A percentile compares a stretch with the other conserved stretches of the same genome.
phyloP scores from a whole-genome alignment of 1,140 invertebrate genomes.

The Drosophila pruinosa region DNA sequence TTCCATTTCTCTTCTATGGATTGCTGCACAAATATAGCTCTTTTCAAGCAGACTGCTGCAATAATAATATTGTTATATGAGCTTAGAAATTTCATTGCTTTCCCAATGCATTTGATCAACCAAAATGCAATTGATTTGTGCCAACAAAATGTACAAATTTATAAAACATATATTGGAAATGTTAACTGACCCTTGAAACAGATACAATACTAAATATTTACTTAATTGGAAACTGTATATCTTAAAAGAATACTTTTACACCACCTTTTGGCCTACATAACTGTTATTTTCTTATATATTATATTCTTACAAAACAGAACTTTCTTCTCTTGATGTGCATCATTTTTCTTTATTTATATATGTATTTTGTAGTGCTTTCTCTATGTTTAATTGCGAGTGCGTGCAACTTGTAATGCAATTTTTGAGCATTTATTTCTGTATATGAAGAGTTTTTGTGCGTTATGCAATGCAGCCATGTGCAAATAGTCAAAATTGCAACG shows the following conservation, averaged over 20 bases:
- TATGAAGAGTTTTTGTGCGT: constrained; percentile 19
- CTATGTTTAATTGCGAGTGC: constrained; percentile 3
- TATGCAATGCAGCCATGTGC: constrained; percentile 9
- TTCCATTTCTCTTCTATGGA: constrained; percentile 32
- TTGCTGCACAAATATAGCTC: constrained; percentile 10
- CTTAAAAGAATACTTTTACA: not conserved
- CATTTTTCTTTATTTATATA: constrained; percentile 18
- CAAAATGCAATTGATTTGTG: not conserved
- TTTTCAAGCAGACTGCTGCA: not conserved
- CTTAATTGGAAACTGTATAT: not conserved
- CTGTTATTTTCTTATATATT: not conserved
- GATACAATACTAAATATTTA: not conserved
- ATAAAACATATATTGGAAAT: not conserved
- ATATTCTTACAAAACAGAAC: not conserved
- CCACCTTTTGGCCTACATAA: not conserved
- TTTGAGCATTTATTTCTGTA: constrained; percentile 29
- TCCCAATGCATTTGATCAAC: not conserved
- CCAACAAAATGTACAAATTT: not conserved
- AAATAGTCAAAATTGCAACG: constrained; percentile 31
- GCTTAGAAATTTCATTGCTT: constrained; percentile 4
- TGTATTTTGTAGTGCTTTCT: not conserved
- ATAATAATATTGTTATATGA: constrained; percentile 15
- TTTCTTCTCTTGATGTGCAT: not conserved
- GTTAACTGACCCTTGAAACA: not conserved
- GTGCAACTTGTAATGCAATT: constrained; percentile 15